phyloP scores from a whole-genome alignment of 92 coral and sea anemone genomes.

The Bergia puertoricense region DNA sequence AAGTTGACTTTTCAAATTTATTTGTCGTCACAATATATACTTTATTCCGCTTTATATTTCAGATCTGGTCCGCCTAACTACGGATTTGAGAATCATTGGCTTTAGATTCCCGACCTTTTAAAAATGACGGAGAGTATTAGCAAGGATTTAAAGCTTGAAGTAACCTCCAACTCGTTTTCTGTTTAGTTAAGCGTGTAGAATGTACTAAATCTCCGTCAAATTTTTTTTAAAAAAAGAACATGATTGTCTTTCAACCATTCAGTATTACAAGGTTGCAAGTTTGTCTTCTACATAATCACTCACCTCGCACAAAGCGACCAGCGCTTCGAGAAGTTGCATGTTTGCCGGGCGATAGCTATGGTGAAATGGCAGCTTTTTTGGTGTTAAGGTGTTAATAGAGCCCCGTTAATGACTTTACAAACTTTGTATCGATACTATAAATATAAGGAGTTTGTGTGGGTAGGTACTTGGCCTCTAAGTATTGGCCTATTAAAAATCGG shows the following conservation, averaged over 20 bases:
- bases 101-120: not conserved
- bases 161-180: not conserved
- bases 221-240: too few relatives aligned
- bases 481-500: slow-evolving; percentile 32
- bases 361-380: slow-evolving; percentile 20
- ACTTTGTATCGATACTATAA: slow-evolving; percentile 21
- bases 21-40: not conserved
- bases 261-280: not conserved
- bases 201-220: not conserved
- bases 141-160: not conserved
- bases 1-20: not conserved
- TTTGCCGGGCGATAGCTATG: slow-evolving; percentile 4
- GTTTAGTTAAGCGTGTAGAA: not conserved
- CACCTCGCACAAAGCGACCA: slow-evolving; percentile 39
- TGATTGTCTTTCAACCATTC: not conserved
- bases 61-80: too few relatives aligned
- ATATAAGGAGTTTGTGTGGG: slow-evolving; percentile 24
- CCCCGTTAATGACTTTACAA: slow-evolving; percentile 3
- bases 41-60: too few relatives aligned
- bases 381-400: slow-evolving; percentile 25
- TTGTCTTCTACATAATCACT: not conserved
- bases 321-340: slow-evolving; percentile 37
- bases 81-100: not conserved
- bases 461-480: not conserved
- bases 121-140: not conserved